These are phyloP conservation scores for Trichomycterus rosablanca DNA, from an alignment of 2,113 vertebrate genomes.

Conservation along the genomic window DNA sequence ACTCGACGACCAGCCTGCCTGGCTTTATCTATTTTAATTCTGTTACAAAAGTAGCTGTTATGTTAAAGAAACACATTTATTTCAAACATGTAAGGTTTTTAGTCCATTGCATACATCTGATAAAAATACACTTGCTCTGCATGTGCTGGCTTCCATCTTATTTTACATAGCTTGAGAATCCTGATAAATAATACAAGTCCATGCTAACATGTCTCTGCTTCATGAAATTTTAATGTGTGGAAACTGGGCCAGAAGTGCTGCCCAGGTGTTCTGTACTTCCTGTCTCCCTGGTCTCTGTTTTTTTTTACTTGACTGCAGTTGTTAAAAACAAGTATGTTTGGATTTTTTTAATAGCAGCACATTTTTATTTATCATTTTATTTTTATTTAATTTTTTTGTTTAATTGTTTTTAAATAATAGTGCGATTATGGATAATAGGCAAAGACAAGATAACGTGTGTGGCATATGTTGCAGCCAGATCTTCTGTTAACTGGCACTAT, in stretches of 20 bases:
- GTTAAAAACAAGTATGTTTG: too few species aligned
- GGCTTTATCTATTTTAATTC: not conserved
- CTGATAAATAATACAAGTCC: conserved; percentile 41
- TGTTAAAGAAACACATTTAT: not conserved
- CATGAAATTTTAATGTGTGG: conserved; percentile 47
- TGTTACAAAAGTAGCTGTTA: not conserved
- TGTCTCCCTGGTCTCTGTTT: not conserved
- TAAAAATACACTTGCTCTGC: not conserved
- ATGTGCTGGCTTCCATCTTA: conserved; percentile 1
- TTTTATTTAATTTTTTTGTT: too few species aligned
- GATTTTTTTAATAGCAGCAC: too few species aligned
- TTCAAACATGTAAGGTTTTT: not conserved
- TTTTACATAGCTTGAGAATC: conserved; percentile 8
- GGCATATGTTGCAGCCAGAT: too few species aligned
- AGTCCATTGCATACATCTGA: not conserved
- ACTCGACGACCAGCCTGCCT: not conserved
- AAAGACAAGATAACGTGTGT: too few species aligned
- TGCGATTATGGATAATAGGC: too few species aligned
- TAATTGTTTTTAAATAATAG: too few species aligned
- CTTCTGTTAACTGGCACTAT: too few species aligned
- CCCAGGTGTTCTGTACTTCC: not conserved
- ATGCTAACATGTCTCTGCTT: conserved; percentile 26
- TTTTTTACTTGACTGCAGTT: too few species aligned
- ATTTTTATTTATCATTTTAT: too few species aligned
- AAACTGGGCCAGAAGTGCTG: conserved; percentile 39